Base-by-base conservation (phyloP, 2,888 invertebrate genomes). In the Nebria salina region DNA sequence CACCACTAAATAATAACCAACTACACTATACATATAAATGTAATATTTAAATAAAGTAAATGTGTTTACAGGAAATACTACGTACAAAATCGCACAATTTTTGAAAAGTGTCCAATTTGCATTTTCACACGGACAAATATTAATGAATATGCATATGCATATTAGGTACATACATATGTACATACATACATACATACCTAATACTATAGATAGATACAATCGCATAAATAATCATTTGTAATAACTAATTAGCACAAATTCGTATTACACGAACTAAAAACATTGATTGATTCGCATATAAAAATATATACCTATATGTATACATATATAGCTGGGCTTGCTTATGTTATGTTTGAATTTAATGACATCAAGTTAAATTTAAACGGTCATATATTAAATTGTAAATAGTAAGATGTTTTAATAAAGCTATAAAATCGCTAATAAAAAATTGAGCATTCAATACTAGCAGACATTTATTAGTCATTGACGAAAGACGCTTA, bases 211-310 rank as follows among this genome's bases (percentile, higher is more conserved):
- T 42, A 73, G 65, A 73, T 42, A 73, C 65, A 78, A 65, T 78
- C 42, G 34, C 34, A 78, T 78, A 78, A 78, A 78, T 78, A 78
- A 72, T 73, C 73, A 78, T 78, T 42, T 73, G 78, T 78, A 41
- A 72, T 73, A 42, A 72, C 73, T 78, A 78, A 78, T 78, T 78
- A 78, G 73, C 65, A 78, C 78, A 73, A 77, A 72, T 77, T 26
- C n/a, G 7, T 66, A 66, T 13, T 15, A 66, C n/a, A 66, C 25
- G n/a, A 20, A 20, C 66, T 20, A 66, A 66, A 66, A 25, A 66
- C 66, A 66, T 66, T 66, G 66, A 66, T 65, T 65, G 13, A 65
- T 15, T n/a, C 65, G 65, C 15, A 5, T 34, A 34, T 34, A 34
- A 34, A 34, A 34, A 34, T 20, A 20, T 20, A 20, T 20, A 20